Percentiles rank a stretch among this genome's conserved stretches.
phyloP scores from a whole-genome alignment of 2,113 vertebrate genomes.

The Oreocharis arfaki region DNA sequence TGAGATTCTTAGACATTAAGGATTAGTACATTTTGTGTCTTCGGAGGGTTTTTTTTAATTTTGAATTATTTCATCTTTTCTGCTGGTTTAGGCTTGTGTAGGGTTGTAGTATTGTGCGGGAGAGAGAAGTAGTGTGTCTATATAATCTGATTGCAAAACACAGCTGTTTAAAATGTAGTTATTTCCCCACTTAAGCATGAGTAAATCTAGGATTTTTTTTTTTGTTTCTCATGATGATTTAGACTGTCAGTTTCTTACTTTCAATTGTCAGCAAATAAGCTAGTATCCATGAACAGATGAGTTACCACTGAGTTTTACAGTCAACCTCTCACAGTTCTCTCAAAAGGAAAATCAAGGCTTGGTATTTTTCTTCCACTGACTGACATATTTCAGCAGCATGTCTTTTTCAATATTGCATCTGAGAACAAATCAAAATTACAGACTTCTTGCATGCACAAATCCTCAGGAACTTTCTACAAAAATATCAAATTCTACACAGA shows the following conservation, averaged over 20 bases:
- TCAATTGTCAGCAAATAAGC: neutral
- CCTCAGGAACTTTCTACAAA: neutral
- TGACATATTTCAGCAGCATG: neutral
- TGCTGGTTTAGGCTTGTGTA: neutral
- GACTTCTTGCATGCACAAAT: neutral
- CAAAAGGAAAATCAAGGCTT: neutral
- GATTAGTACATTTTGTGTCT: neutral
- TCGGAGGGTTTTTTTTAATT: neutral
- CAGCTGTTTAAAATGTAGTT: neutral
- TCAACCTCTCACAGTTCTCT: neutral
- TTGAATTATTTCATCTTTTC: neutral
- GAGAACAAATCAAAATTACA: constrained; percentile 10
- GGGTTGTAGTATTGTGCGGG: neutral
- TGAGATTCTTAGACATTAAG: neutral
- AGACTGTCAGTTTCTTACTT: neutral
- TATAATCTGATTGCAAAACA: neutral
- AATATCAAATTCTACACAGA: neutral
- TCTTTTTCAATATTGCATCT: neutral
- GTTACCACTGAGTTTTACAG: neutral
- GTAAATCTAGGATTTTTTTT: neutral
- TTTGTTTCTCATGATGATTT: neutral
- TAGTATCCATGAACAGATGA: neutral
- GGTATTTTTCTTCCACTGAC: neutral
- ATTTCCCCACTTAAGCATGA: neutral
- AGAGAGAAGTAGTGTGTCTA: rapidly evolving